Percentiles rank a stretch among this genome's conserved stretches.
Conservation (phyloP, 2,113 vertebrate genomes). For the Loxodonta africana region DNA sequence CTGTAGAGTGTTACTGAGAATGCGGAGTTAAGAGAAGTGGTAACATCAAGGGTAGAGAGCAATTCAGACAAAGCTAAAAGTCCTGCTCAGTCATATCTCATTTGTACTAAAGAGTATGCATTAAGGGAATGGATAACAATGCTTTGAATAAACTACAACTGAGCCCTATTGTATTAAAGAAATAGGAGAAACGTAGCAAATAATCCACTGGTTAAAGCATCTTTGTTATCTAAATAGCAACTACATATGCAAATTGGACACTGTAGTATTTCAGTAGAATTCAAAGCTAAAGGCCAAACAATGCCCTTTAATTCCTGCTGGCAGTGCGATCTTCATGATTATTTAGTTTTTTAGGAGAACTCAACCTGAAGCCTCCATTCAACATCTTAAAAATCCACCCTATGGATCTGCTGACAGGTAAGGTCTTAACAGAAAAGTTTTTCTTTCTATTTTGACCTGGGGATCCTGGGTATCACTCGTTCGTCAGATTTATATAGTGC, state of each 20-base stretch:
- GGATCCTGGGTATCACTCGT: neutral
- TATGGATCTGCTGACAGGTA: neutral
- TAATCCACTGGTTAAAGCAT: neutral
- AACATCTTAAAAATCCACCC: neutral
- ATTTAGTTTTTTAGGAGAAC: neutral
- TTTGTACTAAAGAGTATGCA: neutral
- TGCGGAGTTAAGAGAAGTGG: neutral
- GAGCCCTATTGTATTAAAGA: neutral
- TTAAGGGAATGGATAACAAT: neutral
- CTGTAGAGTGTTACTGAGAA: neutral
- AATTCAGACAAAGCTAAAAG: neutral
- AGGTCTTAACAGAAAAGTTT: neutral
- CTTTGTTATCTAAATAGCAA: neutral
- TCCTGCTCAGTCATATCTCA: neutral
- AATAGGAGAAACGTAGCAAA: neutral
- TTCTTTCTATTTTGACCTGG: neutral
- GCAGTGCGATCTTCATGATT: neutral
- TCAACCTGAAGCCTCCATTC: neutral
- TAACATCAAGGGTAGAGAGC: neutral
- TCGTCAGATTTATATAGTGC: neutral
- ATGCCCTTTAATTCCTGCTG: neutral
- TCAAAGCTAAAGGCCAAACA: neutral
- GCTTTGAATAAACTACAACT: neutral
- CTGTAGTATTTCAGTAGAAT: slow-evolving; percentile 29
- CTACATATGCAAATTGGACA: neutral